Percentiles rank a stretch among this genome's conserved stretches.
phyloP scores from a whole-genome alignment of 2,797 vertebrate genomes.

The Prunella strophiata region DNA sequence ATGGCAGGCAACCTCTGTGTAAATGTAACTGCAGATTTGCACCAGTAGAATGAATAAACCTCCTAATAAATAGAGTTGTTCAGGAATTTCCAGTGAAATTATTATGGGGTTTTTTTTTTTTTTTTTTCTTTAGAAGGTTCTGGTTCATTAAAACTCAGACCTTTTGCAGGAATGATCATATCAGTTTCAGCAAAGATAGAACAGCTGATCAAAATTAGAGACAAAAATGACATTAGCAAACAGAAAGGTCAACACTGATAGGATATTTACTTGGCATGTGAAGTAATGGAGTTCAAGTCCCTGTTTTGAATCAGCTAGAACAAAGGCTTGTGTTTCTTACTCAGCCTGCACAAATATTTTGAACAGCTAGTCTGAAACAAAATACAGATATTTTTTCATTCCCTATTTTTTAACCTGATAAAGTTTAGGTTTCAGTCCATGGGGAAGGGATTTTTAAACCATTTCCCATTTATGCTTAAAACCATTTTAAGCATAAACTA shows the following conservation, averaged over 20 bases:
- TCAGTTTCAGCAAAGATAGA: background rate
- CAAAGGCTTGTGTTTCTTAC: background rate
- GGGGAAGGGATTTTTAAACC: background rate
- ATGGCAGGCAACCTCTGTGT: background rate
- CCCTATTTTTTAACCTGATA: background rate
- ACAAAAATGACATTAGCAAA: background rate
- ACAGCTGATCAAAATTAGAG: background rate
- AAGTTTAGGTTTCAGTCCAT: background rate
- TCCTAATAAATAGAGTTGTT: background rate
- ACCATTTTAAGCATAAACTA: background rate
- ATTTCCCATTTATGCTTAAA: background rate
- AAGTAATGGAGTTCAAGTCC: background rate
- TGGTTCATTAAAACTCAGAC: background rate
- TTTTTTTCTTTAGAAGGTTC: background rate
- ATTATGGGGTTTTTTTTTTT: accelerated
- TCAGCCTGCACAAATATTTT: background rate
- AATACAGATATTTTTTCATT: background rate
- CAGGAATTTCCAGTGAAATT: background rate
- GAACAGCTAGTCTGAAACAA: background rate
- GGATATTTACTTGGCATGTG: background rate
- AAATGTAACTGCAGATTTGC: background rate
- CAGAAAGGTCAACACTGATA: background rate
- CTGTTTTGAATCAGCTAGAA: background rate
- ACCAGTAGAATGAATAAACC: background rate
- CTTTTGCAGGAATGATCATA: background rate